Percentiles rank a stretch among this genome's conserved stretches.
Evolutionary conservation across 2,888 invertebrate genomes (phyloP).

Genomic region (Julus scandinavius): DNA sequence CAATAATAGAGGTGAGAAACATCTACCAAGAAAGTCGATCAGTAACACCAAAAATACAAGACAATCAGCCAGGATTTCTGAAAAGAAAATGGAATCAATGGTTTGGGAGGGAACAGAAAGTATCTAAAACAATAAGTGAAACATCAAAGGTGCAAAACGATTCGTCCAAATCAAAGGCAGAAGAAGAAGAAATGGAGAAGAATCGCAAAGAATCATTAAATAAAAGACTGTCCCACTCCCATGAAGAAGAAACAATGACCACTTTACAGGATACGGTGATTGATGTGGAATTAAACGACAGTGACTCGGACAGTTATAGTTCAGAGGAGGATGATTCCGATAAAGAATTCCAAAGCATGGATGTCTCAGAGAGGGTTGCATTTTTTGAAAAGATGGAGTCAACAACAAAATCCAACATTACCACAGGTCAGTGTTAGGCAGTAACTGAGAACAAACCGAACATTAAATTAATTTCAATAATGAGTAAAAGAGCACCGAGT

Average conservation of each 20-base stretch:
- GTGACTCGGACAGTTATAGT: background rate
- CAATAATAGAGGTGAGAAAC: background rate
- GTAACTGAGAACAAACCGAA: background rate
- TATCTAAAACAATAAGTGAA: background rate
- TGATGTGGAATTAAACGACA: background rate
- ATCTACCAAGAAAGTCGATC: background rate
- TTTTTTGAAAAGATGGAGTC: background rate
- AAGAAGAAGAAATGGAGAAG: background rate
- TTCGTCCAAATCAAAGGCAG: background rate
- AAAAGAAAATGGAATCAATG: conserved; percentile 25
- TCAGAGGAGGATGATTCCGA: background rate
- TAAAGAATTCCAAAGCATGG: background rate
- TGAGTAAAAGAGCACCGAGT: no score
- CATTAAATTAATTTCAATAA: no score
- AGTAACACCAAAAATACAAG: background rate
- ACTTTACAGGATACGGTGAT: background rate
- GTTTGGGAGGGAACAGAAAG: background rate
- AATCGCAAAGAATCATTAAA: background rate
- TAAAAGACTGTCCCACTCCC: background rate
- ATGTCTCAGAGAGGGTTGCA: background rate
- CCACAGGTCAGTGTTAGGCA: background rate
- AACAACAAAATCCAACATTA: background rate
- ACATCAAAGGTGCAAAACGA: background rate
- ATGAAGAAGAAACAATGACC: background rate
- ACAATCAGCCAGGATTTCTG: background rate